Base-by-base conservation (phyloP, 30 jellyfish, hydroid and myxozoan species). In the Phacellophora camtschatica region DNA sequence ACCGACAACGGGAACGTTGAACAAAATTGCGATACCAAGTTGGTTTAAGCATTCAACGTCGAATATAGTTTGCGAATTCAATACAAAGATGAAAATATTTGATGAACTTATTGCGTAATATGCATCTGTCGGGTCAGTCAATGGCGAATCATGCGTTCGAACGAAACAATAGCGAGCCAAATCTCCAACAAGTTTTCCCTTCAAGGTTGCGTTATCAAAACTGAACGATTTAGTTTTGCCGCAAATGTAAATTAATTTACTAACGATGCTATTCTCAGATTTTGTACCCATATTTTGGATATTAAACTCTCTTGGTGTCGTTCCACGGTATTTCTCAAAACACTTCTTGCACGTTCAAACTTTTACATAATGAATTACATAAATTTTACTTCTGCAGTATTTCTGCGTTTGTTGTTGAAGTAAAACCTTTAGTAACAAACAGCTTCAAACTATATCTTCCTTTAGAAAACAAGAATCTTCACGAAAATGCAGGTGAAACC, bases 1-100 rank as follows among this genome's bases (percentile, higher is more conserved):
- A 0, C 96, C 66, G 3, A 93, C 76, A 3, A 87, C 72, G 0
- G 99, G 99, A 0, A 93, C 53, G 67, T 86, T 96, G 68, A 61
- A 88, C 22, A 97, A 86, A 20, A 93, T 45, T 2, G 99, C 99
- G 12, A 76, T 81, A 13, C 99, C 99, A 9, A 93, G 88, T 66
- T 88, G 87, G 72, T 83, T 93, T 33, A 93, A 50, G 79, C 95
- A 74, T 6, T 93, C 83, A 8, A 51, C 33, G 74, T 80, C 94
- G 50, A 3, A 23, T 6, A 87, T 48, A 0, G 90, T 61, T n/a
- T 53, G 39, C 16, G 57, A 63, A 66, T 78, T 77, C 66, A 93
- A 36, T 13, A 83, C 53, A 65, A 87, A 93, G n/a, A 93, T 51
- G 79, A 93, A 93, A n/a, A 75, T 95, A 37, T 33, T 41, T n/a